Conservation (phyloP, 2,113 vertebrate species). For the Naja naja region DNA sequence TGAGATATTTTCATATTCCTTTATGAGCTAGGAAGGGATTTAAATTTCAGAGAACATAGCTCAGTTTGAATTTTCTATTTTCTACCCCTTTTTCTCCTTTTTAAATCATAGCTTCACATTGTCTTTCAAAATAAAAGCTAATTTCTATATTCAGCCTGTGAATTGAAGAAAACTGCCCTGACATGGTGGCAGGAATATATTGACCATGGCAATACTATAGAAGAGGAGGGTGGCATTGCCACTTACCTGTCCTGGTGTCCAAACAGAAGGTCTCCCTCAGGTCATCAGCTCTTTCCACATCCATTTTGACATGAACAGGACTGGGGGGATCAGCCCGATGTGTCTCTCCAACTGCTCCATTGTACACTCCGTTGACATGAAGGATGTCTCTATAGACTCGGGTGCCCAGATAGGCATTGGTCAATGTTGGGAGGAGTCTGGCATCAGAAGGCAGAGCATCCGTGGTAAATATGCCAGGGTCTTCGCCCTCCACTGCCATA, state of each 20-base stretch:
- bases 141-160: background rate
- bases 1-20: background rate
- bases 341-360: constrained; percentile 75
- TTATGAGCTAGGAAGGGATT: background rate
- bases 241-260: constrained; percentile 80
- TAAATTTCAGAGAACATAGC: background rate
- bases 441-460: constrained; percentile 76
- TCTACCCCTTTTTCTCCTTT: background rate
- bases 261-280: constrained; percentile 71
- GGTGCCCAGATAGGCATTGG: constrained; percentile 87
- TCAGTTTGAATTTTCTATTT: background rate
- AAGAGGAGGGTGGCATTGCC: accelerated
- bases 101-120: background rate
- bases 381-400: constrained; percentile 76
- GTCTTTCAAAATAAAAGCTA: background rate
- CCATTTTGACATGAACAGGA: constrained; percentile 75
- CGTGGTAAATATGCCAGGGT: constrained; percentile 78
- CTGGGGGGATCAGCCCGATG: constrained; percentile 89
- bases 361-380: constrained; percentile 87
- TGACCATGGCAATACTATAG: accelerated
- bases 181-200: background rate
- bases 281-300: background rate
- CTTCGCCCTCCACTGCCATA: background rate
- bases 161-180: background rate
- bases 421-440: constrained; percentile 81